Evolutionary conservation across 2,797 vertebrate genomes (phyloP).

Genomic region (Selene dorsalis): DNA sequence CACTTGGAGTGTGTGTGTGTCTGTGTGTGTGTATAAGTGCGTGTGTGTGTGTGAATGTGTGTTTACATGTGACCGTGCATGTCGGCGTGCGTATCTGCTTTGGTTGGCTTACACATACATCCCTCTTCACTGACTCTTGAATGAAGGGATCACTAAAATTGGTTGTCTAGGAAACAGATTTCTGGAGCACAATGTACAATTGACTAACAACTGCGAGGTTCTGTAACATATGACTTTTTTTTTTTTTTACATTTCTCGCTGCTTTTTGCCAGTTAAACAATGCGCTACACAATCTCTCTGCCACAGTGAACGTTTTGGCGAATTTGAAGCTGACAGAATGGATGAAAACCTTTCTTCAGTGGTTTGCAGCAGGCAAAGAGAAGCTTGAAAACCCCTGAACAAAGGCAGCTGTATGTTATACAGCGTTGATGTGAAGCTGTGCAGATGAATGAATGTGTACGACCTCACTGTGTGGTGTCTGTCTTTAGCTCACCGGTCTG

Average conservation of each 20-base stretch:
- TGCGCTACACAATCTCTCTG: neutral
- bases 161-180: constrained; percentile 53
- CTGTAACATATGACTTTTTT: constrained; percentile 5
- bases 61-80: constrained; percentile 33
- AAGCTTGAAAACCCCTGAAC: neutral
- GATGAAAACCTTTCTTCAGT: neutral
- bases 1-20: neutral
- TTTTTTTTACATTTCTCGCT: constrained; percentile 2
- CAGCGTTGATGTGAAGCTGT: constrained; percentile 3
- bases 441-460: neutral
- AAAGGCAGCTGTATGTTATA: neutral
- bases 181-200: constrained; percentile 1
- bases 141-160: constrained; percentile 57
- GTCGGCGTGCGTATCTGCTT: constrained; percentile 25
- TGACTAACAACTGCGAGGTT: constrained; percentile 14
- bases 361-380: neutral
- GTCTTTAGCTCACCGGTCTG: constrained; percentile 88
- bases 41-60: constrained; percentile 16
- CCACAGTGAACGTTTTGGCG: neutral
- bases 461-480: constrained; percentile 1
- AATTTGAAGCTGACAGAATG: neutral
- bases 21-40: constrained; percentile 5
- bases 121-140: constrained; percentile 41
- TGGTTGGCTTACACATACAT: constrained; percentile 25
- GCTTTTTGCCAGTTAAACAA: neutral